These are phyloP conservation scores for Chloroclystis v-ata DNA, from an alignment of 2,888 invertebrate genomes.

Conservation along the genomic window DNA sequence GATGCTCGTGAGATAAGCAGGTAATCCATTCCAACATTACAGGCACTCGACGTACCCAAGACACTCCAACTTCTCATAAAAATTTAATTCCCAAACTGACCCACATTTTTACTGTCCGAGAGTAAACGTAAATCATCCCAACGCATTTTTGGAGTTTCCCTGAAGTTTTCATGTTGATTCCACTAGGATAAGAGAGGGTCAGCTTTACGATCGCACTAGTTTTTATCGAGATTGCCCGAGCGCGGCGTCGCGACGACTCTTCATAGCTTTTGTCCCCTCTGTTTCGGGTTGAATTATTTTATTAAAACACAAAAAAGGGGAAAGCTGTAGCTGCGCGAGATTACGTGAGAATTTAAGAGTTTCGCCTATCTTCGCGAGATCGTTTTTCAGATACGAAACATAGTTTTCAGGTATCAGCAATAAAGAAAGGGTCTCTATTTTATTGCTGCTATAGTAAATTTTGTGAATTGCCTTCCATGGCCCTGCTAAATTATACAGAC, in stretches of 20 bases:
- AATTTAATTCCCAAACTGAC: conserved; percentile 60
- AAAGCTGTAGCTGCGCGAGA: conserved; percentile 45
- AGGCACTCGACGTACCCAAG: conserved; percentile 35
- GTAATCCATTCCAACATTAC: conserved; percentile 39
- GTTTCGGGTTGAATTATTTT: conserved; percentile 62
- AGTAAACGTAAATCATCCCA: conserved; percentile 55
- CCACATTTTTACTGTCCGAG: conserved; percentile 59
- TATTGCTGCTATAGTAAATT: conserved; percentile 31
- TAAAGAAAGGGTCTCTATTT: conserved; percentile 34
- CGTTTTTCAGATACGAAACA: conserved; percentile 38
- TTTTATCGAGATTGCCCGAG: conserved; percentile 68
- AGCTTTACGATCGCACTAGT: conserved; percentile 65
- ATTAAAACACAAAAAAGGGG: conserved; percentile 58
- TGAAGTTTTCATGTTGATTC: conserved; percentile 59
- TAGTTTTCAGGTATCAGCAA: conserved; percentile 37
- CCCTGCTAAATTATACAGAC: conserved; percentile 27
- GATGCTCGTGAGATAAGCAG: conserved; percentile 43
- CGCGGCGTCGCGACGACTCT: conserved; percentile 39
- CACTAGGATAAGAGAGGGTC: conserved; percentile 62
- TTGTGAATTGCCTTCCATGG: conserved; percentile 28
- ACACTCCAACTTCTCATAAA: conserved; percentile 47
- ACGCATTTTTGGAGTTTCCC: conserved; percentile 41
- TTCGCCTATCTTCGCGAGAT: conserved; percentile 45
- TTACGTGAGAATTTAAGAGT: conserved; percentile 61
- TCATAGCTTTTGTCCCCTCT: conserved; percentile 57